Base-by-base conservation (phyloP, 2,888 invertebrate genomes). In the Limulus polyphemus region DNA sequence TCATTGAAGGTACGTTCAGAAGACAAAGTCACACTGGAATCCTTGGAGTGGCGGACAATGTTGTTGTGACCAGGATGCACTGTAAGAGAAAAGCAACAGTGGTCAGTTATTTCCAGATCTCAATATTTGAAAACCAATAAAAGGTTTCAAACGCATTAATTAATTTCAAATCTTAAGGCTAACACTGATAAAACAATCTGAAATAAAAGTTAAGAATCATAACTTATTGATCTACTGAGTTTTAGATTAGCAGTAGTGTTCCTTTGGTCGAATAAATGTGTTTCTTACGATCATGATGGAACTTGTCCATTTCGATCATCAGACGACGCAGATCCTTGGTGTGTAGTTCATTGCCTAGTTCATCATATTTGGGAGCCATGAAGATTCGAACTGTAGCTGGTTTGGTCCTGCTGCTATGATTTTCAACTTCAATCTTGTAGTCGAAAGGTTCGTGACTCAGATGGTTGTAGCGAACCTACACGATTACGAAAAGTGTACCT, bases 241-340 rank as follows among this genome's bases (percentile, higher is more conserved):
- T n/a, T n/a, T n/a, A n/a, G n/a, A n/a, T n/a, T n/a, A n/a, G n/a
- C n/a, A 32, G 32, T 32, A 32, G 32, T 7, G 32, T 32, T 32
- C 32, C 32, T 32, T 5, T 32, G 32, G 0, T 32, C 32, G 7
- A 32, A 32, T 32, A 32, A 32, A 32, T 7, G 32, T 32, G 32
- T 32, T 55, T 32, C 32, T 14, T 55, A 32, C 55, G 17, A 55
- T 55, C 55, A n/a, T 32, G n/a, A 13, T 46, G 17, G 74, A 86
- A 86, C 75, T 84, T 85, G 78, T 87, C 87, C 72, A 87, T 76
- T 73, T 87, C 87, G 62, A 86, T 80, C 81, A 86, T 84, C 57
- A 84, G 75, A 11, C 78, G 74, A 59, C 83, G 79, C 75, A 86
- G 85, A 55, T 83, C 83, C 9, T 80, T 74, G 69, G 84, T 81